Percentiles rank a stretch among this genome's conserved stretches.
These are phyloP conservation scores for Mesoligia furuncula DNA, from an alignment of 2,888 invertebrate species.

Conservation along the genomic window DNA sequence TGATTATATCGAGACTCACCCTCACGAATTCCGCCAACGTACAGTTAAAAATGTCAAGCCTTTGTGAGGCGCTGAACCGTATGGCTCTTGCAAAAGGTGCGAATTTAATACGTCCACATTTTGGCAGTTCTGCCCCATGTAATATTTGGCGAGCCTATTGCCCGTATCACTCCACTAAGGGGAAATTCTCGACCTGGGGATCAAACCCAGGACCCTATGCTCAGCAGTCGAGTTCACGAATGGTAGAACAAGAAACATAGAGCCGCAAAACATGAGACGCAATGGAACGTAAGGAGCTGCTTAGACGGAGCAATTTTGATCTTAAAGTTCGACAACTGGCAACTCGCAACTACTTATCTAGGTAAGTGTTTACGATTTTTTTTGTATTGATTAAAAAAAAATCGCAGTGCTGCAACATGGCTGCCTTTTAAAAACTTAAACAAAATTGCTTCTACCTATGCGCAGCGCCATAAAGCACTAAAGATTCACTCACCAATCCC, in stretches of 20 bases:
- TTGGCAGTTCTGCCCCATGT: no score
- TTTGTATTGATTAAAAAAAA: no score
- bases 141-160: no score
- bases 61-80: no score
- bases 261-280: not conserved
- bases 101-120: no score
- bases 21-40: no score
- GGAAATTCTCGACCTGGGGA: not conserved
- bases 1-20: no score
- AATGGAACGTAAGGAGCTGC: not conserved
- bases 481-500: slow-evolving; percentile 92
- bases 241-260: not conserved
- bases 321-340: not conserved
- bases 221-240: not conserved
- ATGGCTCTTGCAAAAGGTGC: no score
- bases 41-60: no score
- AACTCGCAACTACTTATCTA: not conserved
- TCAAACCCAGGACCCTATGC: not conserved
- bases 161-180: not conserved
- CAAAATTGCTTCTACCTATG: not conserved
- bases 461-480: not conserved
- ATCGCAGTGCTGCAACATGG: not conserved
- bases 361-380: no score
- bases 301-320: not conserved
- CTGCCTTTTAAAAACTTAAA: not conserved